A percentile compares a stretch with the other conserved stretches of the same genome.
These are phyloP conservation scores for Aphidius gifuensis DNA, from an alignment of 1,140 invertebrate genomes.

Conservation along the genomic window DNA sequence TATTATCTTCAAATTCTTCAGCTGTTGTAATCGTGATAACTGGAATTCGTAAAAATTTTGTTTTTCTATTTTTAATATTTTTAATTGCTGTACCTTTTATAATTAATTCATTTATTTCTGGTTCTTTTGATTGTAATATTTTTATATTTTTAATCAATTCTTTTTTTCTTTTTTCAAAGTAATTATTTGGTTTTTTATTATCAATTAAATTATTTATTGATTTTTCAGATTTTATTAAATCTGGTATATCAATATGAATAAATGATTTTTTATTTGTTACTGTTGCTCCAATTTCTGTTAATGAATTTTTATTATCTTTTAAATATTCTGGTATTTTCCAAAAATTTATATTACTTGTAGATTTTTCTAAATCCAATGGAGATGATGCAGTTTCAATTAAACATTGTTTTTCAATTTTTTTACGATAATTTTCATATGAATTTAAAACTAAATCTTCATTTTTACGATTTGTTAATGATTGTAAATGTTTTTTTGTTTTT, in stretches of 20 bases:
- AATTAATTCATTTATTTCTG: conserved; percentile 20
- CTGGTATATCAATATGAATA: conserved; percentile 44
- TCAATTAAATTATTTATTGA: conserved; percentile 1
- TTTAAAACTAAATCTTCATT: conserved; percentile 42
- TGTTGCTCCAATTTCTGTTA: conserved; percentile 18
- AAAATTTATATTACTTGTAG: conserved; percentile 40
- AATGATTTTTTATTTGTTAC: conserved; percentile 25
- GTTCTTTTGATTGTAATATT: conserved; percentile 24
- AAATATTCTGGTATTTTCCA: conserved; percentile 29
- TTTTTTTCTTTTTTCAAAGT: conserved; percentile 22
- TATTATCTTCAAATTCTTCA: too few relatives aligned
- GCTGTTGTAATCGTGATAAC: too few relatives aligned
- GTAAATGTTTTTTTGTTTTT: background rate
- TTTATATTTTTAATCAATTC: conserved; percentile 26
- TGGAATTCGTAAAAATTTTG: too few relatives aligned
- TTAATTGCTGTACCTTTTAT: conserved; percentile 21
- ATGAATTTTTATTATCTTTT: conserved; percentile 9
- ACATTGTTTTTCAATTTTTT: conserved; percentile 32
- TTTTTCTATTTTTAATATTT: background rate
- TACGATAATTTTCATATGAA: conserved; percentile 36
- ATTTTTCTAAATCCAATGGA: conserved; percentile 34
- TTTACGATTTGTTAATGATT: conserved; percentile 30
- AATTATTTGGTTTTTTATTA: conserved; percentile 24
- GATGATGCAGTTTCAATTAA: conserved; percentile 42
- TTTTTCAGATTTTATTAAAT: conserved; percentile 42